Evolutionary conservation across 1,140 invertebrate genomes (phyloP).

Genomic region (Psix sp.): DNA sequence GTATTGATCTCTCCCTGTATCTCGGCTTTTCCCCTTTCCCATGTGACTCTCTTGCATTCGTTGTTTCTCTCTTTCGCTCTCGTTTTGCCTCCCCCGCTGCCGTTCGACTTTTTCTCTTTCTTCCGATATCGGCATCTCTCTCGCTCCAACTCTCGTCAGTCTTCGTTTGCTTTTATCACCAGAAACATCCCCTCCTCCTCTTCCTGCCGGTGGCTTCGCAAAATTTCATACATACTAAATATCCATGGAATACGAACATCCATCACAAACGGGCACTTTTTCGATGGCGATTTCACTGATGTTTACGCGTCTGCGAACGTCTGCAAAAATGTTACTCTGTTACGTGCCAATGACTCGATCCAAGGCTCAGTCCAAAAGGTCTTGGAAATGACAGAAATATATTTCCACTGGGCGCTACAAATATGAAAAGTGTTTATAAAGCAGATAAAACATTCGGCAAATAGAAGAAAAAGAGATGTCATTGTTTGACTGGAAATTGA

Average conservation of each 20-base stretch:
- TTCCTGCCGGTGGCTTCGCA: constrained; percentile 15
- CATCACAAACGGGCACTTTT: constrained; percentile 19
- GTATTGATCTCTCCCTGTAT: constrained; percentile 76
- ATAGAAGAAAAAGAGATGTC: too few relatives aligned
- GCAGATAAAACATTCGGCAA: too few relatives aligned
- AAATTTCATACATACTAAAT: constrained; percentile 57
- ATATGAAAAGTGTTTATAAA: too few relatives aligned
- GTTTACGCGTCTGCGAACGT: constrained; percentile 25
- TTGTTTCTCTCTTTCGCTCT: constrained; percentile 20
- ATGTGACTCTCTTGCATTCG: constrained; percentile 60
- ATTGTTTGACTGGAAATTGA: too few relatives aligned
- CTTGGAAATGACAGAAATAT: constrained; percentile 9
- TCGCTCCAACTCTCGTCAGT: constrained; percentile 28
- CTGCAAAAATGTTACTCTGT: constrained; percentile 32
- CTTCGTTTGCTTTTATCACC: constrained; percentile 51
- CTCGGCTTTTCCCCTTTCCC: constrained; percentile 71
- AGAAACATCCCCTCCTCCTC: constrained; percentile 29
- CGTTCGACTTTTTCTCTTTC: neutral
- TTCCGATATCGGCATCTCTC: constrained; percentile 9
- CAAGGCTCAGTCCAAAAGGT: constrained; percentile 13
- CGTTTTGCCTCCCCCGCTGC: constrained; percentile 21
- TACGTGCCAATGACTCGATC: constrained; percentile 39
- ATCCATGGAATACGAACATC: constrained; percentile 48
- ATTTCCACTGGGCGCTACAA: neutral
- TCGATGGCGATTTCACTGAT: constrained; percentile 8